A percentile compares a stretch with the other conserved stretches of the same genome.
These are phyloP conservation scores for Jacana jacana DNA, from an alignment of 2,113 vertebrate species.

Conservation along the genomic window DNA sequence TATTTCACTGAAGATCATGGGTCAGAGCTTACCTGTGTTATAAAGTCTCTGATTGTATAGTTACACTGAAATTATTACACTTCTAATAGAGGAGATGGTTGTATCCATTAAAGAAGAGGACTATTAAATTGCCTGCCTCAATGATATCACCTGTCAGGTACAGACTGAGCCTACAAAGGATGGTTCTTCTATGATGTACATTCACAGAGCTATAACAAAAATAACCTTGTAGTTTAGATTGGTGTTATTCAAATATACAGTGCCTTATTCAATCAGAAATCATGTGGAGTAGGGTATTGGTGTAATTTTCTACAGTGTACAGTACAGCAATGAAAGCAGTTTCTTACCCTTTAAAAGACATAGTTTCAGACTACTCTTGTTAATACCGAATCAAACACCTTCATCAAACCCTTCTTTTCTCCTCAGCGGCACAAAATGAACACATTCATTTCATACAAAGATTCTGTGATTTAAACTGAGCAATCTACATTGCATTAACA, in stretches of 20 bases:
- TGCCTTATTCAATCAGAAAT: neutral
- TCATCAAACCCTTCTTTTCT: neutral
- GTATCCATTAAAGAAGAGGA: neutral
- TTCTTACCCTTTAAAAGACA: neutral
- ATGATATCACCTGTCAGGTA: neutral
- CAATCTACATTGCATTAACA: neutral
- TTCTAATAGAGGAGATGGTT: neutral
- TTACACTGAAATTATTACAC: neutral
- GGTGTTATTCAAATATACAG: neutral
- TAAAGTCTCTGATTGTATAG: neutral
- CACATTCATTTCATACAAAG: neutral
- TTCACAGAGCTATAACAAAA: neutral
- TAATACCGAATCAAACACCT: neutral
- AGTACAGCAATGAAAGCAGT: neutral
- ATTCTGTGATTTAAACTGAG: neutral
- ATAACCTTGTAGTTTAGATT: neutral
- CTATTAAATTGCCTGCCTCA: neutral
- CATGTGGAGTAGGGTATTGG: neutral
- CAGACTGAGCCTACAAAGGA: neutral
- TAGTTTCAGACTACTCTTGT: neutral
- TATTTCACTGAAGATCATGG: neutral
- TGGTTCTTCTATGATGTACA: neutral
- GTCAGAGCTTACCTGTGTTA: neutral
- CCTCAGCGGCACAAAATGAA: neutral
- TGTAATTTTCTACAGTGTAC: neutral